These are phyloP conservation scores for Echinometra lucunter DNA, from an alignment of 53 echinoderm and acorn worm species.

Conservation along the genomic window DNA sequence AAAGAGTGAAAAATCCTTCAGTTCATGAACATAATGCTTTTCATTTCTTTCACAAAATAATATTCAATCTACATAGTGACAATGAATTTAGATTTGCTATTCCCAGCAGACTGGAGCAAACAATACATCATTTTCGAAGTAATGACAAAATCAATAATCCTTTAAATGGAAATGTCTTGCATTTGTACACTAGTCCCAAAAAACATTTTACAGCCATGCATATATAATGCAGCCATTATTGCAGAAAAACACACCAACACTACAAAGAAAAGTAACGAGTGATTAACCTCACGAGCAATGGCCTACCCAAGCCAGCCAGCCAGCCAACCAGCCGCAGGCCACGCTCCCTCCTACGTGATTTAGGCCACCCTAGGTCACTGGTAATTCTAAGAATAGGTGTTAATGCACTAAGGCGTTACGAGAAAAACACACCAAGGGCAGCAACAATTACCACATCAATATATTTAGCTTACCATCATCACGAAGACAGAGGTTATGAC, in stretches of 20 bases:
- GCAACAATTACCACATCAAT: constrained; percentile 40
- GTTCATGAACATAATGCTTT: not conserved
- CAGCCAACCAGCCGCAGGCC: not conserved
- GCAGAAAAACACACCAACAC: not conserved
- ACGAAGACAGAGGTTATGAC: constrained; percentile 16
- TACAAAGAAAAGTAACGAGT: not conserved
- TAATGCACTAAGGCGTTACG: constrained; percentile 45
- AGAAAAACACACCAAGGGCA: constrained; percentile 23
- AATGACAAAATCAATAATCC: constrained; percentile 29
- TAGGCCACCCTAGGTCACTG: not conserved
- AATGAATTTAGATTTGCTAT: not conserved
- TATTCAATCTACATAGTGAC: not conserved
- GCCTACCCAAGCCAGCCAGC: not conserved
- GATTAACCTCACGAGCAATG: constrained; percentile 26
- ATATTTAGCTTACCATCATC: not conserved
- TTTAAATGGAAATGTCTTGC: not conserved
- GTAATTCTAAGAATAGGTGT: constrained; percentile 40
- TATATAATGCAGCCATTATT: not conserved
- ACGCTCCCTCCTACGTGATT: not conserved
- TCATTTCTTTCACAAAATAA: not conserved
- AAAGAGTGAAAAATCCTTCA: not conserved
- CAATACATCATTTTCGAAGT: constrained; percentile 26
- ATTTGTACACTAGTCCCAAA: not conserved
- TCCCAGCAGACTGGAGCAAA: not conserved
- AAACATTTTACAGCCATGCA: not conserved